A percentile compares a stretch with the other conserved stretches of the same genome.
phyloP scores from a whole-genome alignment of 2,797 vertebrate genomes.

The Alcedo atthis region DNA sequence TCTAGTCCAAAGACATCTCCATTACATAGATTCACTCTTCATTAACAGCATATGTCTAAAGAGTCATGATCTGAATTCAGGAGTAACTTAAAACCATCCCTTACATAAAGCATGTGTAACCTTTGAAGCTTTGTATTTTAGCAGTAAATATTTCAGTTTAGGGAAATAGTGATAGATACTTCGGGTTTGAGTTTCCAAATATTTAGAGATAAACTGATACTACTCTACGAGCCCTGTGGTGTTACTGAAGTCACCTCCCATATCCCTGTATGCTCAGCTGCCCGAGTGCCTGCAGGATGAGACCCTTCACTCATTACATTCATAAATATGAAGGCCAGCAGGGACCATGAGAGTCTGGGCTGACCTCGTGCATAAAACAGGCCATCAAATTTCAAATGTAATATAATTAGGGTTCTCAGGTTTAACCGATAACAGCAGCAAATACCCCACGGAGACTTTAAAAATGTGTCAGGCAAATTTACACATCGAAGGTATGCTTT shows the following conservation, averaged over 20 bases:
- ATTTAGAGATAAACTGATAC: background rate
- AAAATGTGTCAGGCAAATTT: slow-evolving; percentile 67
- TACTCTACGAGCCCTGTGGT: background rate
- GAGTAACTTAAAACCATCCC: background rate
- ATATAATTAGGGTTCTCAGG: slow-evolving; percentile 60
- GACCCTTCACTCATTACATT: background rate
- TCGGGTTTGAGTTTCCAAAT: background rate
- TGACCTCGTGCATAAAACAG: slow-evolving; percentile 62
- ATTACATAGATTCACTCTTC: background rate
- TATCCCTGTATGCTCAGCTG: background rate
- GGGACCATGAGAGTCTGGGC: slow-evolving; percentile 24
- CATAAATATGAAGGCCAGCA: background rate
- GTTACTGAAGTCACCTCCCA: background rate
- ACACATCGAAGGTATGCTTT: slow-evolving; percentile 57
- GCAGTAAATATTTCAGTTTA: background rate
- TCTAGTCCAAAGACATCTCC: background rate
- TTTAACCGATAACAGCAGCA: slow-evolving; percentile 69
- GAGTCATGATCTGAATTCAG: background rate
- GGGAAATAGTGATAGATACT: background rate
- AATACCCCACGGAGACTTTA: slow-evolving; percentile 52
- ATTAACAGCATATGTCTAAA: background rate
- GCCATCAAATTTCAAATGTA: slow-evolving; percentile 59
- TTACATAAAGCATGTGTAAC: accelerated
- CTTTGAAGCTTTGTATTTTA: background rate
- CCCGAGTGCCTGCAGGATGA: background rate